Base-by-base conservation (phyloP, 1,140 invertebrate genomes). In the Sarcophaga bullata region DNA sequence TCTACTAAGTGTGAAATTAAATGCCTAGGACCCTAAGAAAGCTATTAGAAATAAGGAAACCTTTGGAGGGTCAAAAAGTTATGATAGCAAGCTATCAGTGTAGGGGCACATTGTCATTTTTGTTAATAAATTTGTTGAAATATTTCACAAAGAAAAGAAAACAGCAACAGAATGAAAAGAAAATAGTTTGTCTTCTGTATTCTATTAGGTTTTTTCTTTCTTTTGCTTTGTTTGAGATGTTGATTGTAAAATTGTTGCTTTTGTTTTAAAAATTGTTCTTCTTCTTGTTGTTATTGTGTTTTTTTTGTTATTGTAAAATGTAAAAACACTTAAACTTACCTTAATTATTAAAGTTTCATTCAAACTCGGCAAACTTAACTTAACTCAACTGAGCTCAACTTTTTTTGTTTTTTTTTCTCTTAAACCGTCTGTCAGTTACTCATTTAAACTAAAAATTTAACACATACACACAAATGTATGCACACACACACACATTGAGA, bases 311-410 rank as follows among this genome's bases (percentile, higher is more conserved):
- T 76, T 76, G 73, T 76, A 76, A 37, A 76, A 49, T 48, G 73
- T 76, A 76, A 76, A 68, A 76, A 76, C 73, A 76, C 47, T 76
- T 76, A 47, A 48, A 76, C 73, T 76, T 76, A 76, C 73, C 73
- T 76, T 76, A 76, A 76, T 76, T 76, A 76, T 76, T 76, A 76
- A 76, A 76, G 73, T 76, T 76, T 76, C 73, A 76, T 76, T 76
- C 49, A 76, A 76, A 37, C 25, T 37, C 46, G 49, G 19, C 46
- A 76, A 76, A 76, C 73, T 76, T 15, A 76, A 76, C 73, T 76
- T 1, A 37, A 4, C 25, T 37, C 25, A 37, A 37, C 73, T 76
- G 25, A 37, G 25, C 25, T 37, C 25, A 37, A 37, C 25, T 37
- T 37, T 37, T 37, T 37, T 37, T 37, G 1, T 37, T 37, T 37